Conservation (phyloP, 2,888 invertebrate species). For the Phortica magna region DNA sequence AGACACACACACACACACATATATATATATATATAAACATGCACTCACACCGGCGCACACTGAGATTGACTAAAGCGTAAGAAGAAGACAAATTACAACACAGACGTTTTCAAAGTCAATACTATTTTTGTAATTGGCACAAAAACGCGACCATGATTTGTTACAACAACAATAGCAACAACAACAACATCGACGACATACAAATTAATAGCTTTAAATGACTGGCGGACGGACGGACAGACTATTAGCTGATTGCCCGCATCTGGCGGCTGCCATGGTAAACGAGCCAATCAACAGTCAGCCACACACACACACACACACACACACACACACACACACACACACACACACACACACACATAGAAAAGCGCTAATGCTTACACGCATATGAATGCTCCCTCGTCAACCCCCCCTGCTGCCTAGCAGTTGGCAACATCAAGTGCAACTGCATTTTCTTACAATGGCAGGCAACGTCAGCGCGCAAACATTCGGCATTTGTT, state of each 20-base stretch:
- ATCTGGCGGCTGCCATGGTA: slow-evolving; percentile 55
- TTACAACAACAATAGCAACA: slow-evolving; percentile 11
- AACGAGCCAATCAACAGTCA: slow-evolving; percentile 49
- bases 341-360: neutral
- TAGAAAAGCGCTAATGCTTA: slow-evolving; percentile 1
- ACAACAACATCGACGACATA: slow-evolving; percentile 9
- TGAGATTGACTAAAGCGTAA: neutral
- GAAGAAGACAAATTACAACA: slow-evolving; percentile 1
- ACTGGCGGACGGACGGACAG: slow-evolving; percentile 27
- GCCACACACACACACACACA: neutral
- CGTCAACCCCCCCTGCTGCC: slow-evolving; percentile 52
- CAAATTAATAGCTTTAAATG: slow-evolving; percentile 40
- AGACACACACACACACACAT: neutral
- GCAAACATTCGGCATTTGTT: slow-evolving; percentile 4
- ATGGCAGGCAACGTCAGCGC: slow-evolving; percentile 55
- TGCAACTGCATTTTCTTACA: slow-evolving; percentile 76
- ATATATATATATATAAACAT: neutral
- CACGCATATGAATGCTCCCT: neutral
- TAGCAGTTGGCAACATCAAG: slow-evolving; percentile 72
- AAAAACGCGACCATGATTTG: slow-evolving; percentile 54
- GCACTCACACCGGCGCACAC: neutral
- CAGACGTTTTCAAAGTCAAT: slow-evolving; percentile 29
- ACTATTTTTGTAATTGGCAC: slow-evolving; percentile 50
- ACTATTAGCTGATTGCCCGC: slow-evolving; percentile 13
- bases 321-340: neutral